These are phyloP conservation scores for Tupaia chinensis DNA, from an alignment of 2,113 vertebrate genomes.

Conservation along the genomic window DNA sequence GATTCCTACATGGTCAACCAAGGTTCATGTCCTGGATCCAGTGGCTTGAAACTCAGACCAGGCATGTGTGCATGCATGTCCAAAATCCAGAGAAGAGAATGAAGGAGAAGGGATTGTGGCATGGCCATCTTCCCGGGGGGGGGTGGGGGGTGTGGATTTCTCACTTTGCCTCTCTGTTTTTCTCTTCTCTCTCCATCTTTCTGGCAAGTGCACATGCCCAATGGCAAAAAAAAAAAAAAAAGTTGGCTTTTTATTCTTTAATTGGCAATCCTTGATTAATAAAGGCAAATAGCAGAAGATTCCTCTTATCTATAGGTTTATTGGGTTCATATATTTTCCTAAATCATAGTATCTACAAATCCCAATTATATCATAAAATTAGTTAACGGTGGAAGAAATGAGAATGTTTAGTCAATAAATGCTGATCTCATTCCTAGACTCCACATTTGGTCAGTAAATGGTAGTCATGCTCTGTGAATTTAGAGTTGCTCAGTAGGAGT, in stretches of 20 bases:
- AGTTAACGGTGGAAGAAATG: not conserved
- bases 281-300: not conserved
- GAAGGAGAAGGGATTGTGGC: too few species aligned
- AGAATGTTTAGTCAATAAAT: not conserved
- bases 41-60: too few species aligned
- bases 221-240: too few species aligned
- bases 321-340: not conserved
- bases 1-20: too few species aligned
- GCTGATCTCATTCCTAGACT: not conserved
- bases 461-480: not conserved
- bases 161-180: too few species aligned
- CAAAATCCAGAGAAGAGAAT: too few species aligned
- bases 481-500: not conserved
- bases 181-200: too few species aligned
- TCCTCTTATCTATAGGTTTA: not conserved
- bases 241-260: not conserved
- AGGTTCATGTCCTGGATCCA: too few species aligned
- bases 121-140: too few species aligned
- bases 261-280: not conserved
- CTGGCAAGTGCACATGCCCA: too few species aligned
- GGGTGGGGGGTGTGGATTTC: too few species aligned
- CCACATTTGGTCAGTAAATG: not conserved
- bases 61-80: too few species aligned
- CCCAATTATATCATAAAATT: not conserved
- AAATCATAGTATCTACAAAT: not conserved